Evolutionary conservation across 2,797 vertebrate genomes (phyloP).

Genomic region (Perodicticus potto): DNA sequence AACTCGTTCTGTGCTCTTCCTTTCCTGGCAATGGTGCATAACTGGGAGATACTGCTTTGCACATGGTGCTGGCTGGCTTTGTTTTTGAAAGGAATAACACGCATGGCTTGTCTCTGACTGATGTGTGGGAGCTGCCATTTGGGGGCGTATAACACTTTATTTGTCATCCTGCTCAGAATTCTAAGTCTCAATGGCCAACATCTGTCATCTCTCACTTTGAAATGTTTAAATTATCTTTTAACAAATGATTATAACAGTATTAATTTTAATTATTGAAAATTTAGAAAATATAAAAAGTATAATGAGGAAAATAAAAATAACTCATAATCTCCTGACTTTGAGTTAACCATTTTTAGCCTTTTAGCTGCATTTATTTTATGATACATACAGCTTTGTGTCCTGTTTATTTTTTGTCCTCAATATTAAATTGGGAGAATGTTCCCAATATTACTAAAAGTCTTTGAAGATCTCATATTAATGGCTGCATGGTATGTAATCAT

Average conservation of each 20-base stretch:
- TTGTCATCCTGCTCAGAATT: constrained; percentile 69
- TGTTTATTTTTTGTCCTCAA: constrained; percentile 30
- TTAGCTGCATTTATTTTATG: constrained; percentile 22
- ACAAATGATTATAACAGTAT: constrained; percentile 45
- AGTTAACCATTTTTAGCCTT: constrained; percentile 16
- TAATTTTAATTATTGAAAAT: constrained; percentile 61
- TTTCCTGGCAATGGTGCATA: background rate
- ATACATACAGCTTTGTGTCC: background rate
- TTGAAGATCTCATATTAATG: constrained; percentile 33
- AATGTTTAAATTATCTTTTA: constrained; percentile 65
- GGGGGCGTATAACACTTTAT: background rate
- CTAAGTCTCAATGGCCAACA: constrained; percentile 53
- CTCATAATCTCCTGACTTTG: background rate
- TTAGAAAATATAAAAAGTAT: constrained; percentile 58
- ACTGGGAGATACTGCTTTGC: background rate
- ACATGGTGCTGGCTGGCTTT: constrained; percentile 8
- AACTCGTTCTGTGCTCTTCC: background rate
- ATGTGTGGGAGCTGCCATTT: constrained; percentile 47
- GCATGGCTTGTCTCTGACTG: background rate
- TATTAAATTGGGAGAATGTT: constrained; percentile 15
- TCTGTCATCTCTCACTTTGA: constrained; percentile 40
- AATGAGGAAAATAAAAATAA: constrained; percentile 65
- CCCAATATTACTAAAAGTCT: constrained; percentile 15
- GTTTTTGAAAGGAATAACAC: constrained; percentile 3
- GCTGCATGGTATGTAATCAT: background rate